phyloP scores from a whole-genome alignment of 2,113 vertebrate genomes.

The Burhinus oedicnemus region DNA sequence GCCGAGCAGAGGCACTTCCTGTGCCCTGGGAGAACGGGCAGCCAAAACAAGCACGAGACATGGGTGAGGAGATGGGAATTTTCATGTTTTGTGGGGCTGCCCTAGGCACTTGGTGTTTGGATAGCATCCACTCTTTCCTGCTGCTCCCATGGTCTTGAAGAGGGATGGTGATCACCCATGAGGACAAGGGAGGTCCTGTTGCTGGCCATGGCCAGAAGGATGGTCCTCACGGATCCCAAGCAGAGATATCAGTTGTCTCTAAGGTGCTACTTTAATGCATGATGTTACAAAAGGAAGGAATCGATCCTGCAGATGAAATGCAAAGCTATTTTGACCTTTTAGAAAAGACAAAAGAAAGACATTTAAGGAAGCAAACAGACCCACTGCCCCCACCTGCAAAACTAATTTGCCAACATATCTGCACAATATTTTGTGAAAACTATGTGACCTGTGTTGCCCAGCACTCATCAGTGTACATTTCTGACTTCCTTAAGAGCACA shows the following conservation, averaged over 20 bases:
- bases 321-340: background rate
- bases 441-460: background rate
- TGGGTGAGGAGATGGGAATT: background rate
- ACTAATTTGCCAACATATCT: background rate
- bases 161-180: background rate
- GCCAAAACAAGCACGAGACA: background rate
- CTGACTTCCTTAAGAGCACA: background rate
- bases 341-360: background rate
- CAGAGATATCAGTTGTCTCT: background rate
- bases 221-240: background rate
- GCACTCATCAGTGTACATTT: background rate
- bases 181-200: background rate
- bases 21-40: background rate
- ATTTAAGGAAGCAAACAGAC: background rate
- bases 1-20: rapidly evolving
- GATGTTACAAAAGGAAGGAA: background rate
- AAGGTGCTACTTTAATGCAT: background rate
- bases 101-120: background rate
- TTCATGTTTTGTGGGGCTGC: background rate
- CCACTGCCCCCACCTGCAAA: background rate
- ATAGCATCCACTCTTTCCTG: background rate
- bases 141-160: background rate
- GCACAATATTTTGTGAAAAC: background rate
- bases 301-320: background rate
- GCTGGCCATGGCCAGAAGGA: background rate